A percentile compares a stretch with the other conserved stretches of the same genome.
These are phyloP conservation scores for Pyrrhia umbra DNA, from an alignment of 2,888 invertebrate genomes.

Conservation along the genomic window DNA sequence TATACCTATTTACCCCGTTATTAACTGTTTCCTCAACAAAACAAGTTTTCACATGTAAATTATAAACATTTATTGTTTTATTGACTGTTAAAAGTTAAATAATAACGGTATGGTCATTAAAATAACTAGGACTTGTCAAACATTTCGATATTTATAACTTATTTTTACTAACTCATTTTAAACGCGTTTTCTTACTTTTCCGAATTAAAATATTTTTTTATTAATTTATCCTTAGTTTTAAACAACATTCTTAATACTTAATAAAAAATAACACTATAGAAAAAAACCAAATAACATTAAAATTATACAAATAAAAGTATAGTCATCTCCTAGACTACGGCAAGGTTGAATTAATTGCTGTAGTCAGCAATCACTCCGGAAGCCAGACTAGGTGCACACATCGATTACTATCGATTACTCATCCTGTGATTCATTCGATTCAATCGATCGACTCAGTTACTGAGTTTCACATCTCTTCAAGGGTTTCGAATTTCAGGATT, in stretches of 20 bases:
- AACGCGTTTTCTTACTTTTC: too few relatives aligned
- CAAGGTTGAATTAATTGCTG: constrained; percentile 62
- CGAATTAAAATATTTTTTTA: too few relatives aligned
- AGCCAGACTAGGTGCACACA: constrained; percentile 40
- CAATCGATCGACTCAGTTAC: constrained; percentile 34
- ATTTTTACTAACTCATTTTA: background rate
- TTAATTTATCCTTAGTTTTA: too few relatives aligned
- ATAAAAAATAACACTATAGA: too few relatives aligned
- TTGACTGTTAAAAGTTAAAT: background rate
- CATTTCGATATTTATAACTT: background rate
- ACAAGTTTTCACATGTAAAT: background rate
- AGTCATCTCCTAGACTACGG: constrained; percentile 24
- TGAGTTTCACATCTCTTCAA: constrained; percentile 20
- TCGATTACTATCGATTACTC: constrained; percentile 38
- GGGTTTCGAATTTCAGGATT: background rate
- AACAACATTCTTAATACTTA: too few relatives aligned
- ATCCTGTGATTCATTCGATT: constrained; percentile 49
- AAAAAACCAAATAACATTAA: background rate
- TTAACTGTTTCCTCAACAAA: background rate
- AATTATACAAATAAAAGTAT: background rate
- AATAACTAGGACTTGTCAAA: background rate
- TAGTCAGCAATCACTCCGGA: constrained; percentile 52
- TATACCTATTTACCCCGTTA: background rate
- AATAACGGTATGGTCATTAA: background rate
- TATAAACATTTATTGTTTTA: background rate